Conservation (phyloP, 2,797 vertebrate species). For the Anisognathus igniventris region DNA sequence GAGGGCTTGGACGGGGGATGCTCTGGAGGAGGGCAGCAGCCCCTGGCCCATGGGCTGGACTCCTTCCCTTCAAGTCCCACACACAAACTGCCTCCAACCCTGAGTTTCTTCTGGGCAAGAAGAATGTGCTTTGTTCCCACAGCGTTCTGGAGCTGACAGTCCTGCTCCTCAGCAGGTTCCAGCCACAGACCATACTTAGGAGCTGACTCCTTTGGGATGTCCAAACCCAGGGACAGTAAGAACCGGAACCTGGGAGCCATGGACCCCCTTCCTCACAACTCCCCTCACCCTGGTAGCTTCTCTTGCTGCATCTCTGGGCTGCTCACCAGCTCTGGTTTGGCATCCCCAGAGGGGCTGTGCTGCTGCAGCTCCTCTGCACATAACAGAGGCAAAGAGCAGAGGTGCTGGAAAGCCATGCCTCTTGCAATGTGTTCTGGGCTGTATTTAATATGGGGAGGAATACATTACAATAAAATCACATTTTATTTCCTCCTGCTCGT, state of each 20-base stretch:
- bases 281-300: accelerated
- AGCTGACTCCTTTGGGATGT: neutral
- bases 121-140: neutral
- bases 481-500: neutral
- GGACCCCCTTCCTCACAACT: neutral
- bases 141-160: accelerated
- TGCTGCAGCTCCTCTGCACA: accelerated
- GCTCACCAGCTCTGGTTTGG: neutral
- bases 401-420: neutral
- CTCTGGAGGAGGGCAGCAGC: neutral
- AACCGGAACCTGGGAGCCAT: neutral
- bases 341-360: accelerated
- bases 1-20: neutral
- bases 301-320: neutral
- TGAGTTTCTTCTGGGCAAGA: neutral
- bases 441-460: neutral
- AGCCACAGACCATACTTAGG: neutral
- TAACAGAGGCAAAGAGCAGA: neutral
- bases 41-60: neutral
- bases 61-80: neutral
- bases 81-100: neutral
- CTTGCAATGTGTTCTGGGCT: neutral
- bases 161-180: neutral
- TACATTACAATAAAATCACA: neutral
- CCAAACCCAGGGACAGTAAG: neutral